Evolutionary conservation across 2,797 vertebrate species (phyloP).

Genomic region (Potorous gilbertii): DNA sequence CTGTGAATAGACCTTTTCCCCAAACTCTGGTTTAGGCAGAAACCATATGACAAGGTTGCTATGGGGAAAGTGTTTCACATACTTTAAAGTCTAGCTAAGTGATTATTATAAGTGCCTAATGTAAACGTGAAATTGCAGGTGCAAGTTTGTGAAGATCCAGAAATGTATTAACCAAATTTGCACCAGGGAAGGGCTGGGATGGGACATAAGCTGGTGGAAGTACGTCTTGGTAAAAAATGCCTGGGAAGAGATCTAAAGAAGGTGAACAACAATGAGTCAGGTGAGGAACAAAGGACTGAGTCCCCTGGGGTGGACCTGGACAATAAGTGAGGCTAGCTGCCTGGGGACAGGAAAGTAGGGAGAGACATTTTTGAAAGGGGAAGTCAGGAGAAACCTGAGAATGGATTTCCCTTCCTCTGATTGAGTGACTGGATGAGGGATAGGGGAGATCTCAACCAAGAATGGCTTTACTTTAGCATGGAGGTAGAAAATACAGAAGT

Average conservation of each 20-base stretch:
- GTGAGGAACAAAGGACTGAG: not conserved
- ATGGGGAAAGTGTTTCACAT: not conserved
- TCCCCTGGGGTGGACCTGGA: not conserved
- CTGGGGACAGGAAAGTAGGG: not conserved
- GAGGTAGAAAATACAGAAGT: not conserved
- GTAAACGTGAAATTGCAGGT: not conserved
- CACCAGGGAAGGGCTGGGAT: not conserved
- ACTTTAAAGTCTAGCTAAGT: not conserved
- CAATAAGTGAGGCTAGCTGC: not conserved
- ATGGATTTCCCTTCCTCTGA: not conserved
- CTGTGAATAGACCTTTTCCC: not conserved
- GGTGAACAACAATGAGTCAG: not conserved
- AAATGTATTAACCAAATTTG: not conserved
- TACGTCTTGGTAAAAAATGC: no score
- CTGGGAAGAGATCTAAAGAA: not conserved
- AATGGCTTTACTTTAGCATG: not conserved
- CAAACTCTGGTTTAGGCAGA: not conserved
- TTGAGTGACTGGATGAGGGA: not conserved
- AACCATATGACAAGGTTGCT: not conserved
- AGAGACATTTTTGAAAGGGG: no score
- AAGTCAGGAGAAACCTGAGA: not conserved
- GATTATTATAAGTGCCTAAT: not conserved
- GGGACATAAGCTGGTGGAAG: not conserved
- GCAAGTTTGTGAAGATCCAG: not conserved
- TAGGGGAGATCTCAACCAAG: not conserved